A percentile compares a stretch with the other conserved stretches of the same genome.
These are phyloP conservation scores for Pseudomyrmex gracilis DNA, from an alignment of 1,140 invertebrate genomes.

Conservation along the genomic window DNA sequence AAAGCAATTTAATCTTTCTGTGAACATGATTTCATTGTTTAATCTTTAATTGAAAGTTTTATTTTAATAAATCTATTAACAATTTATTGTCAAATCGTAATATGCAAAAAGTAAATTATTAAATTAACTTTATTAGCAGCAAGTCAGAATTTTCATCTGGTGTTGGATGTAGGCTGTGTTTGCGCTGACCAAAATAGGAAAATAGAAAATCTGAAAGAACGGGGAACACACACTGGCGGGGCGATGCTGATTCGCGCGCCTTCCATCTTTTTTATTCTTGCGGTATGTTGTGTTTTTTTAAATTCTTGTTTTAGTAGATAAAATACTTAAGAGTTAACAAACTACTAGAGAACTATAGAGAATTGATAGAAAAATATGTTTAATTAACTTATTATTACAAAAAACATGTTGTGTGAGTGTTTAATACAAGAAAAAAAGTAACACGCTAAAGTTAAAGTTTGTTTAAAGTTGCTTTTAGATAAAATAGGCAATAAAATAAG, in stretches of 20 bases:
- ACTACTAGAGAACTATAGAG: not conserved
- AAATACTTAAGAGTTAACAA: not conserved
- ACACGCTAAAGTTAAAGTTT: not conserved
- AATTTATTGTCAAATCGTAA: not conserved
- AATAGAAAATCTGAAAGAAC: constrained; percentile 14
- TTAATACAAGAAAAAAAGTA: not conserved
- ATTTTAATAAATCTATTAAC: not conserved
- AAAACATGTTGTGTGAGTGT: no score
- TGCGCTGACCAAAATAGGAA: not conserved
- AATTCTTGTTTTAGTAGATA: not conserved
- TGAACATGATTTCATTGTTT: not conserved
- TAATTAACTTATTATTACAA: not conserved
- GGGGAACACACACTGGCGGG: not conserved
- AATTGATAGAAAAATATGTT: not conserved
- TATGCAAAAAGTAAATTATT: constrained; percentile 2
- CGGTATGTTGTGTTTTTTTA: constrained; percentile 1
- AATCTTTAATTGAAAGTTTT: not conserved
- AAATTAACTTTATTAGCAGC: not conserved
- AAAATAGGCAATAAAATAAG: not conserved
- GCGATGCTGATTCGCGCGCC: constrained; percentile 49
- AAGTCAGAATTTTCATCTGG: not conserved
- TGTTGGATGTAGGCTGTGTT: constrained; percentile 24
- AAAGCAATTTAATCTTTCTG: not conserved
- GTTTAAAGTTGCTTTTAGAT: no score
- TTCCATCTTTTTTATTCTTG: not conserved